Base-by-base conservation (phyloP, 1,140 invertebrate species). In the Thereuonema tuberculata region DNA sequence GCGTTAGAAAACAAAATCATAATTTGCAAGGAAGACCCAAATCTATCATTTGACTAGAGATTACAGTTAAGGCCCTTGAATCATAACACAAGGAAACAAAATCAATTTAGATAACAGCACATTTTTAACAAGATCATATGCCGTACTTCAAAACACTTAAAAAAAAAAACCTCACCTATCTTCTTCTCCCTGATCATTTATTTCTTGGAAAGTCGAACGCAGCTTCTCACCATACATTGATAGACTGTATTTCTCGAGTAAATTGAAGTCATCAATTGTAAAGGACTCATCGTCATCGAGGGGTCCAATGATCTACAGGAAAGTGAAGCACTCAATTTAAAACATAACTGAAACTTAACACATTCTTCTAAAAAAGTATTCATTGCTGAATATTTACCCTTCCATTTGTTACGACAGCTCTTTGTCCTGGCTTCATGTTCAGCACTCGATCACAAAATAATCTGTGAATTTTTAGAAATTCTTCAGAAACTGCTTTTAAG, bases 361-460 rank as follows among this genome's bases (percentile, higher is more conserved):
- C 25, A 14, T 55, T 2, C 23, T 20, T 12, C 12, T 26, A 43
- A 54, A 55, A 21, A 54, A 5, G 17, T 5, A 37, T 17, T 37
- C 31, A 37, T 37, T 37, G 31, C 31, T 37, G 17, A 37, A 37
- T 20, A 50, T 60, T 78, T 15, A 96, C 76, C 56, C 87, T 80
- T n/a, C 93, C 93, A 77, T 98, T 98, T 50, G 85, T 84, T 17
- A 97, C 76, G 9, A 98, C 72, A 2, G 83, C 84, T 64, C 81
- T 76, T 53, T 75, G 72, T 5, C 84, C 81, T 27, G 66, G 60
- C 31, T 70, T 65, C 24, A 82, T 67, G 37, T 73, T 70, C 17
- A 84, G 65, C n/a, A 77, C 71, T 46, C 70, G 70, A 58, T 76
- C 72, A 9, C 67, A 69, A 64, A 81, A 84, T 23, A 71, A 58